Evolutionary conservation across 2,113 vertebrate genomes (phyloP).

Genomic region (Phasianus colchicus): DNA sequence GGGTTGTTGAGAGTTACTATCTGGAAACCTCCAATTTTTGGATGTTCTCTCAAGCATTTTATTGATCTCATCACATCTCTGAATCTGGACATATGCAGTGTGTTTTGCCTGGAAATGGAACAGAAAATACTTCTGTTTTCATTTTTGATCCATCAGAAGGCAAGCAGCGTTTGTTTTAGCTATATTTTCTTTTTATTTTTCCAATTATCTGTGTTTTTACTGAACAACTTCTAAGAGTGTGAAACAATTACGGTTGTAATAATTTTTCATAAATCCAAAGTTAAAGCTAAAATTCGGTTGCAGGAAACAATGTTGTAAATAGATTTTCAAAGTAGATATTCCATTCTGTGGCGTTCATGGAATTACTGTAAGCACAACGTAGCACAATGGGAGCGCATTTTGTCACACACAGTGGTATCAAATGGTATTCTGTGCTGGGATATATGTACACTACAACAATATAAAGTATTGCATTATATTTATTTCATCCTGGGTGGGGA

Average conservation of each 20-base stretch:
- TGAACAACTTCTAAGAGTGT: not conserved
- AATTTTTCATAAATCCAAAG: not conserved
- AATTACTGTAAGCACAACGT: accelerated
- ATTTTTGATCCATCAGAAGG: not conserved
- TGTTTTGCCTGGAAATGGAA: not conserved
- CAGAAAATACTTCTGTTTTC: not conserved
- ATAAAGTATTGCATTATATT: not conserved
- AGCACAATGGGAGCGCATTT: not conserved
- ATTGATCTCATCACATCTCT: not conserved
- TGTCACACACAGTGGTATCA: slow-evolving; percentile 2
- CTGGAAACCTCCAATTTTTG: not conserved
- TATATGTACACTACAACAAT: not conserved
- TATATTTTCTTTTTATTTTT: not conserved
- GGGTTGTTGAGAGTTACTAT: not conserved
- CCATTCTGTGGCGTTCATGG: not conserved
- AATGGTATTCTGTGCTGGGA: slow-evolving; percentile 16
- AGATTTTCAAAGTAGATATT: slow-evolving; percentile 9
- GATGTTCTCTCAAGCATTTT: not conserved
- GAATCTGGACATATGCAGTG: not conserved
- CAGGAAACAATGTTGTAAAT: not conserved
- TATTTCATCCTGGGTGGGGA: not conserved
- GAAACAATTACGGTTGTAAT: not conserved
- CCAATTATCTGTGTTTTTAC: not conserved
- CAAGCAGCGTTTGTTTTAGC: not conserved
- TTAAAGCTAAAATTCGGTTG: not conserved